These are phyloP conservation scores for Ptilodon capucinus DNA, from an alignment of 2,888 invertebrate species.

Conservation along the genomic window DNA sequence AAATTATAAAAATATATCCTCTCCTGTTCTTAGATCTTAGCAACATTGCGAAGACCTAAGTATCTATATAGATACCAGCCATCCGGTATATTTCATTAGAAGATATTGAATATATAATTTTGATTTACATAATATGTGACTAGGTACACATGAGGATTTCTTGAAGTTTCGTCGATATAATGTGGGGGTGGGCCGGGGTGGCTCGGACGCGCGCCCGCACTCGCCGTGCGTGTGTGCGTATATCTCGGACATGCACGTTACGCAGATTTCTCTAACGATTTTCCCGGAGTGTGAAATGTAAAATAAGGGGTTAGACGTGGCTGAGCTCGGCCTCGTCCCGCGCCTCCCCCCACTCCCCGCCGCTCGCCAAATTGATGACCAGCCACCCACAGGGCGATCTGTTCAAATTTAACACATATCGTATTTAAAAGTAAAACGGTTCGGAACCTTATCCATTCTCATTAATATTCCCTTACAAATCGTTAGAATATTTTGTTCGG, in stretches of 20 bases:
- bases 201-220: slow-evolving; percentile 54
- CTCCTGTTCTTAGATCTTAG: no score
- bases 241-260: slow-evolving; percentile 80
- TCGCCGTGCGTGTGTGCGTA: slow-evolving; percentile 58
- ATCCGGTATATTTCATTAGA: slow-evolving; percentile 40
- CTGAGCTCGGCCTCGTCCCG: slow-evolving; percentile 56
- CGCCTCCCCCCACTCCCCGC: slow-evolving; percentile 45
- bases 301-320: slow-evolving; percentile 81
- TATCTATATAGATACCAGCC: background rate
- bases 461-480: slow-evolving; percentile 69
- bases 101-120: slow-evolving; percentile 59
- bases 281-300: slow-evolving; percentile 83
- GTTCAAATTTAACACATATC: slow-evolving; percentile 80
- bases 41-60: no score
- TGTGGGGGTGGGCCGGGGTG: slow-evolving; percentile 53
- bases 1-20: no score
- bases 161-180: slow-evolving; percentile 79
- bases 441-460: slow-evolving; percentile 67
- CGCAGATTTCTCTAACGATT: slow-evolving; percentile 83
- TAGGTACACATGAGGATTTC: slow-evolving; percentile 73
- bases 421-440: slow-evolving; percentile 76
- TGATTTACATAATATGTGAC: slow-evolving; percentile 63
- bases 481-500: slow-evolving; percentile 49
- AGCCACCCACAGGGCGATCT: slow-evolving; percentile 75
- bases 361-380: slow-evolving; percentile 78